Evolutionary conservation across 1,140 invertebrate species (phyloP).

Genomic region (Himalopsyche phryganea): DNA sequence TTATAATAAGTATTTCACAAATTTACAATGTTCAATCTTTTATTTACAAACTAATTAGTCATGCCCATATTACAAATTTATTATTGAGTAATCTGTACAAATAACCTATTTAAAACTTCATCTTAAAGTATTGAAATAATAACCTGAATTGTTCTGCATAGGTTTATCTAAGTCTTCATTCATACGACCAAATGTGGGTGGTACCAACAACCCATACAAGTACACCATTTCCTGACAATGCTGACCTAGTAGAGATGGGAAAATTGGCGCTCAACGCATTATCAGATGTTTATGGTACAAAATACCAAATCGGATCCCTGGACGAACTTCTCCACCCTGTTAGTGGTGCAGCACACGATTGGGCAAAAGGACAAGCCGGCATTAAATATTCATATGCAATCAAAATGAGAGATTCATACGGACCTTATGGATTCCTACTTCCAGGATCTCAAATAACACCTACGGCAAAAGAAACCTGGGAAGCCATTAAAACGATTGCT

Average conservation of each 20-base stretch:
- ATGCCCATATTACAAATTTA: no score
- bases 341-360: conserved; percentile 68
- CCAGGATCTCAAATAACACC: conserved; percentile 71
- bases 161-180: conserved; percentile 73
- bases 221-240: conserved; percentile 57
- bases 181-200: conserved; percentile 73
- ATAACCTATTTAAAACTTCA: no score
- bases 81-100: no score
- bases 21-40: no score
- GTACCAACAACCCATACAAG: conserved; percentile 63
- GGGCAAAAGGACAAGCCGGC: conserved; percentile 63
- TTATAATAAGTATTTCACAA: no score
- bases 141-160: no score
- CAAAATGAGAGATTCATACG: conserved; percentile 70
- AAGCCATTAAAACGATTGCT: conserved; percentile 70
- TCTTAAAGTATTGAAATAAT: no score
- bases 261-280: conserved; percentile 56
- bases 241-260: conserved; percentile 58
- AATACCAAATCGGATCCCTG: conserved; percentile 55
- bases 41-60: no score
- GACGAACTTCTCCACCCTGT: conserved; percentile 54
- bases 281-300: conserved; percentile 59
- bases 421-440: conserved; percentile 73
- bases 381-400: conserved; percentile 75
- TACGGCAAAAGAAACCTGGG: conserved; percentile 76